phyloP scores from a whole-genome alignment of 2,888 invertebrate genomes.

The Leucozona laternaria region DNA sequence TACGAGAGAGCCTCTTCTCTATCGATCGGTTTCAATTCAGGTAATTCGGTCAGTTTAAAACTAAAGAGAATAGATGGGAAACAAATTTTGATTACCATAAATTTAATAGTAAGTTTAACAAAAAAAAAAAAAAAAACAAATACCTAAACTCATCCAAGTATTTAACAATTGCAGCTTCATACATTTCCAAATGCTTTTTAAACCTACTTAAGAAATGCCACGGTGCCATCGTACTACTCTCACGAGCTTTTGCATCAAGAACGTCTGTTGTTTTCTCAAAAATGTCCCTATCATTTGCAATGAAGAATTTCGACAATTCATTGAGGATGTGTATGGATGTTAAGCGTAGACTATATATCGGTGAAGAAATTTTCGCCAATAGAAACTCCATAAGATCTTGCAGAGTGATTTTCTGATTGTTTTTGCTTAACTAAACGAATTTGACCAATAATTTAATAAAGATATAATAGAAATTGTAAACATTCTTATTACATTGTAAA shows the following conservation, averaged over 20 bases:
- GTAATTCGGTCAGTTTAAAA: constrained; percentile 81
- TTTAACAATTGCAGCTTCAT: constrained; percentile 79
- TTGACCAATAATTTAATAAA: constrained; percentile 26
- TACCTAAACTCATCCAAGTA: constrained; percentile 82
- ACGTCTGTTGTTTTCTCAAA: constrained; percentile 79
- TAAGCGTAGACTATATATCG: constrained; percentile 78
- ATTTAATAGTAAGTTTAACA: background rate
- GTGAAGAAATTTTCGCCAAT: constrained; percentile 79
- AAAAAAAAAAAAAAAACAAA: constrained; percentile 37
- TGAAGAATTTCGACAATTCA: constrained; percentile 79
- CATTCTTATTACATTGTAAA: constrained; percentile 78
- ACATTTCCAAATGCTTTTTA: constrained; percentile 79
- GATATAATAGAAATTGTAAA: background rate
- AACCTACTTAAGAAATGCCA: constrained; percentile 82
- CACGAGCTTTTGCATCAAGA: constrained; percentile 74
- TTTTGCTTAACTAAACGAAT: constrained; percentile 79
- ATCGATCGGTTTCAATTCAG: constrained; percentile 79
- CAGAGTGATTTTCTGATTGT: constrained; percentile 78
- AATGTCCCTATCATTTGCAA: constrained; percentile 80
- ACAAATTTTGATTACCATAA: background rate
- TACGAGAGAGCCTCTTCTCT: constrained; percentile 85
- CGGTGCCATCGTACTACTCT: constrained; percentile 69
- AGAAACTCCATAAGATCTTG: constrained; percentile 81
- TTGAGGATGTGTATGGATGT: constrained; percentile 79
- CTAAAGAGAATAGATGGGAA: constrained; percentile 72